Evolutionary conservation across 2,888 invertebrate genomes (phyloP).

Genomic region (Scrobipalpa atriplicella): DNA sequence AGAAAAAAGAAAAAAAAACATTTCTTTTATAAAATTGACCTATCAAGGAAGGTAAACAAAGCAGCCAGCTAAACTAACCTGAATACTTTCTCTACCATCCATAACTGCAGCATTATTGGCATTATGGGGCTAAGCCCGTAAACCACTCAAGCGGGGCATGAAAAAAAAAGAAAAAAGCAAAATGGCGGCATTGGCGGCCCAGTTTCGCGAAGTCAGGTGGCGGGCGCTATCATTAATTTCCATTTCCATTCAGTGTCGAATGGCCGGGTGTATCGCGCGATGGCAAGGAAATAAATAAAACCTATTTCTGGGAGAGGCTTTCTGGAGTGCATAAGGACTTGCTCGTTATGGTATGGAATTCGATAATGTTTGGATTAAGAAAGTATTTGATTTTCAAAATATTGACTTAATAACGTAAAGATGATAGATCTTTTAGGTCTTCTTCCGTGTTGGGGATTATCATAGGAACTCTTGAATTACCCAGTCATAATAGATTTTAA

Average conservation of each 20-base stretch:
- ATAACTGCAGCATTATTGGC: constrained; percentile 31
- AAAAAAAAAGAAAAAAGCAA: constrained; percentile 43
- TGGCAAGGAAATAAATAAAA: constrained; percentile 25
- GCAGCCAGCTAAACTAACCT: constrained; percentile 2
- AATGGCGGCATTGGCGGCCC: constrained; percentile 46
- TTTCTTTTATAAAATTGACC: too few relatives aligned
- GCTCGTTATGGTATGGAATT: too few relatives aligned
- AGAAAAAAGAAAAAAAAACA: too few relatives aligned
- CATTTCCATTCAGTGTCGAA: constrained; percentile 74
- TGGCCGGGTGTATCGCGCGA: constrained; percentile 49
- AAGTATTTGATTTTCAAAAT: too few relatives aligned
- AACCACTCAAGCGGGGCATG: constrained; percentile 45
- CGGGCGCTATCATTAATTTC: constrained; percentile 74
- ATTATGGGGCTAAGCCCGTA: constrained; percentile 51
- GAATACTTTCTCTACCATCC: neutral
- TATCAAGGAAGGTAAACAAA: neutral
- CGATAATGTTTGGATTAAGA: too few relatives aligned
- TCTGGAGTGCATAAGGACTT: neutral
- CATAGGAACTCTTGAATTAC: too few relatives aligned
- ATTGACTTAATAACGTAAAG: too few relatives aligned
- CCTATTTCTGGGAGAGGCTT: constrained; percentile 11
- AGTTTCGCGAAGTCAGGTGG: constrained; percentile 72
- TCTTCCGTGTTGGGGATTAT: too few relatives aligned
- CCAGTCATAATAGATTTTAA: too few relatives aligned
- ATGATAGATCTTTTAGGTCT: too few relatives aligned